Conservation (phyloP, 2,797 vertebrate species). For the Oreortyx pictus region DNA sequence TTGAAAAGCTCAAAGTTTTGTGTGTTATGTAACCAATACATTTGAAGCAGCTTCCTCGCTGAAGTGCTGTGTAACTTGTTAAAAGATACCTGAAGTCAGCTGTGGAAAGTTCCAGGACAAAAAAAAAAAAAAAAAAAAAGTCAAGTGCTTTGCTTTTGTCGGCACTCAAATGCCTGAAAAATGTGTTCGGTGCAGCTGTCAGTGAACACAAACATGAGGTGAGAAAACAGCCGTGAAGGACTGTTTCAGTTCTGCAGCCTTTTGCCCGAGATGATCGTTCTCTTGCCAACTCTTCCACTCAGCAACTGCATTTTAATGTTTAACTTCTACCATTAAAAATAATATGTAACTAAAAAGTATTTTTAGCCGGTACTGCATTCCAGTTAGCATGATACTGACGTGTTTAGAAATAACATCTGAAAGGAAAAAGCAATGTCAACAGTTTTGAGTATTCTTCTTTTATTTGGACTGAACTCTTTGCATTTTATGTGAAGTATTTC, state of each 20-base stretch:
- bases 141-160: neutral
- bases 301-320: neutral
- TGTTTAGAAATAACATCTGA: neutral
- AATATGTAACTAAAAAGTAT: neutral
- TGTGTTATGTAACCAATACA: fast-evolving
- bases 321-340: neutral
- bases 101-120: neutral
- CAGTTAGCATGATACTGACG: neutral
- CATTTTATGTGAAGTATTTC: neutral
- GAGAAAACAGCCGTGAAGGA: neutral
- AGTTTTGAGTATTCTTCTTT: neutral
- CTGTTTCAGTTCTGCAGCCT: neutral
- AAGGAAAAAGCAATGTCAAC: neutral
- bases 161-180: neutral
- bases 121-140: neutral
- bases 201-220: neutral
- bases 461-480: neutral
- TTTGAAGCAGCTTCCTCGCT: neutral
- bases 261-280: neutral
- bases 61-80: neutral
- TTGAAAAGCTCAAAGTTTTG: neutral
- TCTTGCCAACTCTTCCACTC: neutral
- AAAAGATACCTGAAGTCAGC: neutral
- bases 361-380: neutral
- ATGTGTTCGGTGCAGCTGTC: neutral